Base-by-base conservation (phyloP, 2,113 vertebrate species). In the Cryptotis parvus region DNA sequence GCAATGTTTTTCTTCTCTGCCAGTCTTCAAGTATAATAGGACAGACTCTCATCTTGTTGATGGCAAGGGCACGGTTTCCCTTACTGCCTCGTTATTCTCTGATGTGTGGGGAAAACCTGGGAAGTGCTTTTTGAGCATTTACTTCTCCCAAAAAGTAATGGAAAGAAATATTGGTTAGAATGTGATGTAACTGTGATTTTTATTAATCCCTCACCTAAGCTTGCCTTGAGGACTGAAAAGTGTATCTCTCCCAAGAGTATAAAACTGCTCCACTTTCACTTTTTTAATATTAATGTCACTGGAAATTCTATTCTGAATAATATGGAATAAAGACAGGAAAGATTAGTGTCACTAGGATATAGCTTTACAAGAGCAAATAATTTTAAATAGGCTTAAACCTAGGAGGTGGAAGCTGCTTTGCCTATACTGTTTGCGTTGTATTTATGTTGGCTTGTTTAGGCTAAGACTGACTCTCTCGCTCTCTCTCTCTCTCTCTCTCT, bases 351-450 rank as follows among this genome's bases (percentile, higher is more conserved):
- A 94, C 73, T 68, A 39, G 82, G 75, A 87, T 91, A 43, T 75
- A 69, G 89, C 88, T 93, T 86, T 94, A 92, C 85, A 91, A 4
- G 58, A 89, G 58, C n/a, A 93, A 95, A 84, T 94, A 55, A 79
- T 94, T 95, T 94, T 91, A 93, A 96, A 94, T 92, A 74, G 87
- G 88, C 76, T 94, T 95, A 93, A 86, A 68, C 86, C 80, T 94
- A 68, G 94, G 73, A 84, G 74, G 78, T 75, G 9, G 61, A 90
- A 87, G 76, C 72, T 87, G 69, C 58, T 86, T 89, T 89, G 41
- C 41, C 37, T 83, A 84, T 79, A 49, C 72, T 78, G 24, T 63
- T 85, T 72, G 49, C 52, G 41, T 84, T 79, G 92, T 69, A 43
- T 94, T 85, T 90, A 41, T 91, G 86, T 92, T 39, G 65, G n/a